Base-by-base conservation (phyloP, 92 coral and sea anemone genomes). In the Paramuricea clavata region DNA sequence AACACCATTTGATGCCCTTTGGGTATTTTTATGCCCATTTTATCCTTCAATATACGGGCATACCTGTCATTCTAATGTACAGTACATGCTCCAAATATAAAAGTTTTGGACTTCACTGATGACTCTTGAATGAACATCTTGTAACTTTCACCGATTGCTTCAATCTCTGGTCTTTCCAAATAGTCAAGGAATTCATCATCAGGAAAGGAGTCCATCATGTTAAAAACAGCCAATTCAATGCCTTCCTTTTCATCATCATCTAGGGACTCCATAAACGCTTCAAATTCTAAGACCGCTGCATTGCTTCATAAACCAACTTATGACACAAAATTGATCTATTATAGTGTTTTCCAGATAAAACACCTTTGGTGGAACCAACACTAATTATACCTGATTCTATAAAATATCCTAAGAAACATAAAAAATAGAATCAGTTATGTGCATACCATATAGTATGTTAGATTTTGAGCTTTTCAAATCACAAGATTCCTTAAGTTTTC, bases 1-100 rank as follows among this genome's bases (percentile, higher is more conserved):
- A 47, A 36, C 42, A 36, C 42, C 42, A 36, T 36, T 36, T 36
- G 42, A 36, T 8, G 42, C 8, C 42, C 42, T 36, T 36, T 36
- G 42, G 42, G 42, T 36, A 36, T 36, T 36, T 36, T 36, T 36
- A 36, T 36, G 42, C 42, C 54, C 54, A 47, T 47, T 47, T 15
- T 47, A 47, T 36, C 42, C 42, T 36, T 36, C 42, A 36, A 36
- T 36, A 36, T 36, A 36, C 42, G 42, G 8, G 42, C 42, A 49
- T 78, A 78, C 70, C 83, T 54, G 83, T 31, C 83, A 78, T 78
- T 78, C 68, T 78, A 30, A n/a, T n/a, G n/a, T n/a, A n/a, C n/a
- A n/a, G 44, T 78, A 78, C 83, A 78, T 78, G 44, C 83, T 78
- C 83, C 83, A 78, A 13, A 19, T 52, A n/a, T n/a, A n/a, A n/a